A percentile compares a stretch with the other conserved stretches of the same genome.
Evolutionary conservation across 2,797 vertebrate genomes (phyloP).

Genomic region (Synanceia verrucosa): DNA sequence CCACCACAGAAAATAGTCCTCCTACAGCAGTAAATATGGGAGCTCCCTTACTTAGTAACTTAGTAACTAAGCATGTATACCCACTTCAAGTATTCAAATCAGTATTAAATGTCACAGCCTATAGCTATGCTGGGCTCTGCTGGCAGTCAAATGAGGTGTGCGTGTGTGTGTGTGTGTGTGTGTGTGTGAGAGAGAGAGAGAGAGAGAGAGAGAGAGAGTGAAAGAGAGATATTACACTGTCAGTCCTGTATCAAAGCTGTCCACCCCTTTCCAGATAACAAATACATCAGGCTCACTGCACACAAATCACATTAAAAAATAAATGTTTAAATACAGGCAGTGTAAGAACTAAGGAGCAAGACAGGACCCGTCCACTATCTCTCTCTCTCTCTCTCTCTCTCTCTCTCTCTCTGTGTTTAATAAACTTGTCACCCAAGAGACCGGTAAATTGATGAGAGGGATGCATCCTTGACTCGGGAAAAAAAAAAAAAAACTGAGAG

Average conservation of each 20-base stretch:
- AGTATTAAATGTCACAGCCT: not conserved
- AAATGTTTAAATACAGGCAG: slow-evolving; percentile 24
- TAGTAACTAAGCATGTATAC: too few species aligned
- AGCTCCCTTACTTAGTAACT: too few species aligned
- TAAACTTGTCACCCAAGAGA: slow-evolving; percentile 86
- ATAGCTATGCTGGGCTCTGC: not conserved
- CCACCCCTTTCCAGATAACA: slow-evolving; percentile 38
- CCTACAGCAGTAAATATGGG: not conserved
- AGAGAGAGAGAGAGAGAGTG: not conserved
- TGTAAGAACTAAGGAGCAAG: slow-evolving; percentile 3
- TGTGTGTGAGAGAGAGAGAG: not conserved
- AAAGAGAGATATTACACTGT: slow-evolving; percentile 33
- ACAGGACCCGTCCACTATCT: not conserved
- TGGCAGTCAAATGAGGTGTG: not conserved
- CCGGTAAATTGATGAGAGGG: slow-evolving; percentile 80
- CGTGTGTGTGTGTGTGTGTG: slow-evolving; percentile 8
- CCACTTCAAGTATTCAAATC: not conserved
- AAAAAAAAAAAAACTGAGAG: not conserved
- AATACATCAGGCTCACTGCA: slow-evolving; percentile 42
- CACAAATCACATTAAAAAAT: slow-evolving; percentile 40
- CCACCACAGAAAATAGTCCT: not conserved
- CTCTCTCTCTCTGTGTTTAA: slow-evolving; percentile 76
- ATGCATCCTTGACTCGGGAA: slow-evolving; percentile 64
- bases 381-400: not conserved
- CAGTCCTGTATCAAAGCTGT: slow-evolving; percentile 38